These are phyloP conservation scores for Bombus terrestris DNA, from an alignment of 1,140 invertebrate species.

Conservation along the genomic window DNA sequence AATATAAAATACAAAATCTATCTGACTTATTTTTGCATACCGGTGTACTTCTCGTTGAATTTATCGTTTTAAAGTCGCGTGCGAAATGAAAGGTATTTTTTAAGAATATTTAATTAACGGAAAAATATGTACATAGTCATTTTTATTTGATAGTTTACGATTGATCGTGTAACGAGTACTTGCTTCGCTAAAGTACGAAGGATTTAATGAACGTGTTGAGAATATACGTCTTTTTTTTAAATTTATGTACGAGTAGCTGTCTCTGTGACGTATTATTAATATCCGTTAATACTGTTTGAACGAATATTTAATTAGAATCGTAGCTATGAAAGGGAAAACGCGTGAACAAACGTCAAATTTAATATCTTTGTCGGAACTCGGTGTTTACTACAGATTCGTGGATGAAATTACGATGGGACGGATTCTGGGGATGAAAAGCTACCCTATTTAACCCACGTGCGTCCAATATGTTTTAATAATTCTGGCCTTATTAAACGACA, in stretches of 20 bases:
- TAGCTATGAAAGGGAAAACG: background rate
- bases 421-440: background rate
- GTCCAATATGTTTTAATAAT: background rate
- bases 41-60: background rate
- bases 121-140: background rate
- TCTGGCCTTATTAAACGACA: background rate
- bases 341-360: slow-evolving; percentile 10
- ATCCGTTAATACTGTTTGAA: background rate
- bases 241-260: background rate
- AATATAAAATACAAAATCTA: background rate
- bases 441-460: background rate
- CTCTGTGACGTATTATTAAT: background rate
- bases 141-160: background rate
- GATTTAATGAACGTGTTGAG: background rate
- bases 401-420: background rate
- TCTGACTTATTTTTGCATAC: background rate
- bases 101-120: background rate
- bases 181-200: background rate
- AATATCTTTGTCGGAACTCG: background rate
- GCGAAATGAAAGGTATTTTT: background rate
- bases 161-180: no score
- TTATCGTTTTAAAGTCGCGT: background rate
- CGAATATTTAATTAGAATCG: background rate
- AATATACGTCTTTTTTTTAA: background rate
- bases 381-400: slow-evolving; percentile 4